Percentiles rank a stretch among this genome's conserved stretches.
These are phyloP conservation scores for Rhingia campestris DNA, from an alignment of 2,888 invertebrate genomes.

Conservation along the genomic window DNA sequence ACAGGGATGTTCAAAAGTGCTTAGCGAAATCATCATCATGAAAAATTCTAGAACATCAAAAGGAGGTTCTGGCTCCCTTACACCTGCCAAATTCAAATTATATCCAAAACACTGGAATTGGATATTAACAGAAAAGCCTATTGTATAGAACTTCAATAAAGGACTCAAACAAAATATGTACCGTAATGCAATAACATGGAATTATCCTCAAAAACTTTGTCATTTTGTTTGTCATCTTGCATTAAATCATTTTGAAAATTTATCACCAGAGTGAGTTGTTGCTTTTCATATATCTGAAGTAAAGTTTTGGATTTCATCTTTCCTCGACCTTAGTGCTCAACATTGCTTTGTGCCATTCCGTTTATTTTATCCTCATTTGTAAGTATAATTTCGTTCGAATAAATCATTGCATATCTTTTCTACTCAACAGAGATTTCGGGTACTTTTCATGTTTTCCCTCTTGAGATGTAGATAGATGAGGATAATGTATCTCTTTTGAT, in stretches of 20 bases:
- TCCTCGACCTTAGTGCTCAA: background rate
- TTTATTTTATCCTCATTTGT: constrained; percentile 7
- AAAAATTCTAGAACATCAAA: too few species aligned
- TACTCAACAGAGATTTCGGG: constrained; percentile 27
- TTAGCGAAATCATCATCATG: too few species aligned
- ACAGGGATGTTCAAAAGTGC: too few species aligned
- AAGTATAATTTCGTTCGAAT: constrained; percentile 21
- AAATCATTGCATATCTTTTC: constrained; percentile 29
- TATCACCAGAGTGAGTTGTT: background rate
- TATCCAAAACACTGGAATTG: too few species aligned
- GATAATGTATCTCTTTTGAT: constrained; percentile 33
- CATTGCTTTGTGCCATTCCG: background rate
- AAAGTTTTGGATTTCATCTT: constrained; percentile 6
- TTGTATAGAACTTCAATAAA: too few species aligned
- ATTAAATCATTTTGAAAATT: background rate
- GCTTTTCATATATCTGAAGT: background rate
- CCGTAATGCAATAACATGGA: too few species aligned
- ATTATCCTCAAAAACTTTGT: background rate
- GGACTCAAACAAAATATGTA: too few species aligned
- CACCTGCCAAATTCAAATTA: too few species aligned
- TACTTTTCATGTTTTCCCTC: constrained; percentile 15
- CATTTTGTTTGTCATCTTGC: background rate
- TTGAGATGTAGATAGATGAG: constrained; percentile 3
- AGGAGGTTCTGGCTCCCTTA: too few species aligned
- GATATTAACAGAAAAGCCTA: too few species aligned